Conservation (phyloP, 2,797 vertebrate genomes). For the Ctenopoma kingsleyae region DNA sequence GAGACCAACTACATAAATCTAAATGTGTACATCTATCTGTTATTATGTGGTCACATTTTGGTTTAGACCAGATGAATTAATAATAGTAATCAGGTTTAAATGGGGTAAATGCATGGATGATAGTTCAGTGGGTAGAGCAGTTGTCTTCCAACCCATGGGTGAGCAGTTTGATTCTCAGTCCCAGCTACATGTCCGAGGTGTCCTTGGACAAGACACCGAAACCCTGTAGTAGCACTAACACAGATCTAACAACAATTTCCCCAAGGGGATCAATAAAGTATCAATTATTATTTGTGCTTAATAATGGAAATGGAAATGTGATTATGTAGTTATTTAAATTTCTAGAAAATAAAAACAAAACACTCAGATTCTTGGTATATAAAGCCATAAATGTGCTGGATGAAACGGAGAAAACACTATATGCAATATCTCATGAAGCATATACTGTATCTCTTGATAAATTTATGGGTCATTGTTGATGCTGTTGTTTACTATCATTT, state of each 20-base stretch:
- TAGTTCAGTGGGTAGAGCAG: too few species aligned
- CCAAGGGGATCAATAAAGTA: too few species aligned
- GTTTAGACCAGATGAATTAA: not conserved
- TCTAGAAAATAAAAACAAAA: not conserved
- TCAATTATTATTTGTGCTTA: not conserved
- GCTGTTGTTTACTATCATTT: conserved; percentile 29
- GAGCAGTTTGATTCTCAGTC: too few species aligned
- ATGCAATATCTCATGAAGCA: conserved; percentile 2
- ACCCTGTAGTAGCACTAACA: too few species aligned
- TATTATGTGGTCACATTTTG: not conserved
- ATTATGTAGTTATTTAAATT: not conserved
- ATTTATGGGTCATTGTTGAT: conserved; percentile 18
- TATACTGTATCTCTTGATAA: conserved; percentile 16
- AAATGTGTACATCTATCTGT: not conserved
- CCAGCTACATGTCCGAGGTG: too few species aligned
- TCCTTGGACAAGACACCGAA: too few species aligned
- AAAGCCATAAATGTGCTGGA: not conserved
- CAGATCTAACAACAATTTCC: too few species aligned
- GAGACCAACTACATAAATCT: not conserved
- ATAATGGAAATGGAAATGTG: not conserved
- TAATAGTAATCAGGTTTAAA: not conserved
- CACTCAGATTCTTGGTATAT: not conserved
- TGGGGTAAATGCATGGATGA: not conserved
- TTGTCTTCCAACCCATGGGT: too few species aligned
- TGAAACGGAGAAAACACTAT: not conserved